A percentile compares a stretch with the other conserved stretches of the same genome.
phyloP scores from a whole-genome alignment of 35 echinoderm and acorn worm genomes.

The Ophiothrix spiculata region DNA sequence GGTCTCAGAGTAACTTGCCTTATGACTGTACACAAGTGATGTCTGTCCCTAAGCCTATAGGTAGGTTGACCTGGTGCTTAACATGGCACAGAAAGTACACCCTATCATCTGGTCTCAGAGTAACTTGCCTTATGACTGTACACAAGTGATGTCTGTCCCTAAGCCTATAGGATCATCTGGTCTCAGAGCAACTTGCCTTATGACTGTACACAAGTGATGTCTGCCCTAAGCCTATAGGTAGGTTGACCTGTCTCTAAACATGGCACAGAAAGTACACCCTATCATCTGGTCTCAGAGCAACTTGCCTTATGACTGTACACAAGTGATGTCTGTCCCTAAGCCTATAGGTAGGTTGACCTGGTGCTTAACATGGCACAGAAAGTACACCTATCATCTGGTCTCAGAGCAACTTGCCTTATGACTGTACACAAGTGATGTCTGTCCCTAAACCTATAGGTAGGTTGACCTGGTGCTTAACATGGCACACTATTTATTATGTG shows the following conservation, averaged over 20 bases:
- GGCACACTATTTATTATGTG: too few relatives aligned
- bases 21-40: conserved; percentile 75
- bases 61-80: too few relatives aligned
- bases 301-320: conserved; percentile 79
- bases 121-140: background rate
- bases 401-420: conserved; percentile 82
- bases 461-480: too few relatives aligned
- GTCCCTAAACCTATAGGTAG: conserved; percentile 96
- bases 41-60: conserved; percentile 91
- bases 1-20: conserved; percentile 83
- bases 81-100: conserved; percentile 87
- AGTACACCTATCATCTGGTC: conserved; percentile 99
- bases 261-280: conserved; percentile 84
- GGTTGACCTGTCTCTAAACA: background rate
- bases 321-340: conserved; percentile 79
- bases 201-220: conserved; percentile 54
- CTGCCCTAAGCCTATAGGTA: conserved; percentile 88
- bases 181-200: conserved; percentile 74
- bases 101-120: conserved; percentile 23
- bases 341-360: conserved; percentile 93
- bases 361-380: too few relatives aligned
- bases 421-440: conserved; percentile 60
- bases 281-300: conserved; percentile 20
- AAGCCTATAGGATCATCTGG: conserved; percentile 39
- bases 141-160: background rate